Evolutionary conservation across 2,797 vertebrate genomes (phyloP).

Genomic region (Lagorchestes hirsutus): DNA sequence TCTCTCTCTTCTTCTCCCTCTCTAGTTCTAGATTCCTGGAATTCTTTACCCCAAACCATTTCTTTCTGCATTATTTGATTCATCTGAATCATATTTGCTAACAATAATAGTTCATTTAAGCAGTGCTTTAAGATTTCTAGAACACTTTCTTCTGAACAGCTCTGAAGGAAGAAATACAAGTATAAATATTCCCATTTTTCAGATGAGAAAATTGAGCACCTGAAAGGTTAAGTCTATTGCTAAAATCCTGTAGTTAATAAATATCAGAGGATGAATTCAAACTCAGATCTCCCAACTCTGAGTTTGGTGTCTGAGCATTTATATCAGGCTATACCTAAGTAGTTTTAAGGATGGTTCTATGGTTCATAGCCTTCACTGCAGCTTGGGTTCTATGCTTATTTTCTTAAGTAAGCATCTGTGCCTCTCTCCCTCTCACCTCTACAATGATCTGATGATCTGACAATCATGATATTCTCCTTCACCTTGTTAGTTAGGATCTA

Average conservation of each 20-base stretch:
- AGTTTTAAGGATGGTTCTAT: neutral
- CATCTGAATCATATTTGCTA: neutral
- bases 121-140: neutral
- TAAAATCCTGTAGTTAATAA: neutral
- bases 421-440: neutral
- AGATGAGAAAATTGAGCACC: neutral
- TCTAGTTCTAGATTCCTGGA: neutral
- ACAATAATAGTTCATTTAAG: neutral
- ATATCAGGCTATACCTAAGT: neutral
- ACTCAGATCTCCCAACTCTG: neutral
- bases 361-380: neutral
- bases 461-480: neutral
- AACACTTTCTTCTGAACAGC: neutral
- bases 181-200: neutral
- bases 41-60: neutral
- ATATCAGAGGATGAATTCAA: neutral
- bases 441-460: neutral
- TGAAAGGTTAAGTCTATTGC: neutral
- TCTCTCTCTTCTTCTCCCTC: neutral
- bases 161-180: neutral
- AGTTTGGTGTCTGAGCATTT: neutral
- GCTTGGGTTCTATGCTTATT: neutral
- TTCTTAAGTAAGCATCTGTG: neutral
- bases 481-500: neutral
- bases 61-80: neutral